Evolutionary conservation across 2,797 vertebrate genomes (phyloP).

Genomic region (Rhodeus uyekii): DNA sequence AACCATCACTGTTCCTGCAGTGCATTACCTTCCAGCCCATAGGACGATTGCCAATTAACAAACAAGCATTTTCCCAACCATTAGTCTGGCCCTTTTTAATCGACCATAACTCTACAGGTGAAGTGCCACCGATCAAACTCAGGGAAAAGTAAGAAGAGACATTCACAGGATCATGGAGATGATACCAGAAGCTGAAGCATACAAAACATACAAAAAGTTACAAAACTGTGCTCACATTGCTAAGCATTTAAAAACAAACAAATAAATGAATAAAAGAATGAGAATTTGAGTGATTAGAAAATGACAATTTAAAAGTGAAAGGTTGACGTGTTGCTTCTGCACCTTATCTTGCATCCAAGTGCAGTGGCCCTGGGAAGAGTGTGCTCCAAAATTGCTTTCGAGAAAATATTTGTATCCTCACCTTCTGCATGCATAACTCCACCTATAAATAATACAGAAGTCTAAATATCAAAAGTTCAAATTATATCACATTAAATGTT

Average conservation of each 20-base stretch:
- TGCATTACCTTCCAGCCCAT: slow-evolving; percentile 72
- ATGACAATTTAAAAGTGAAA: neutral
- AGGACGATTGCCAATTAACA: slow-evolving; percentile 71
- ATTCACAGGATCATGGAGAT: slow-evolving; percentile 51
- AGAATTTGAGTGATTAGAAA: neutral
- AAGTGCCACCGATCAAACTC: slow-evolving; percentile 42
- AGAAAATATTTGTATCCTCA: accelerated
- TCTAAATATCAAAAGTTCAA: neutral
- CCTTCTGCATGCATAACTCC: slow-evolving; percentile 71
- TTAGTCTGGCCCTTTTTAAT: slow-evolving; percentile 53
- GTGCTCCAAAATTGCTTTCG: slow-evolving; percentile 62
- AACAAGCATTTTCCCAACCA: slow-evolving; percentile 68
- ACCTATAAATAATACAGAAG: slow-evolving; percentile 61
- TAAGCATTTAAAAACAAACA: neutral
- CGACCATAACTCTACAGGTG: slow-evolving; percentile 27
- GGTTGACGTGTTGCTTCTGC: slow-evolving; percentile 5
- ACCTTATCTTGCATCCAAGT: slow-evolving; percentile 77
- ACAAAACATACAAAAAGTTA: too few relatives aligned
- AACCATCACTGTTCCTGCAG: neutral
- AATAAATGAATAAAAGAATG: neutral
- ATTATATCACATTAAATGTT: neutral
- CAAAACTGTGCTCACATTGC: neutral
- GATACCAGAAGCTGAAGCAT: slow-evolving; percentile 78
- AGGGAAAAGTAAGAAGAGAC: slow-evolving; percentile 50
- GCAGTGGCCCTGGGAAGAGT: slow-evolving; percentile 56